phyloP scores from a whole-genome alignment of 2,113 vertebrate genomes.

The Regulus satrapa region DNA sequence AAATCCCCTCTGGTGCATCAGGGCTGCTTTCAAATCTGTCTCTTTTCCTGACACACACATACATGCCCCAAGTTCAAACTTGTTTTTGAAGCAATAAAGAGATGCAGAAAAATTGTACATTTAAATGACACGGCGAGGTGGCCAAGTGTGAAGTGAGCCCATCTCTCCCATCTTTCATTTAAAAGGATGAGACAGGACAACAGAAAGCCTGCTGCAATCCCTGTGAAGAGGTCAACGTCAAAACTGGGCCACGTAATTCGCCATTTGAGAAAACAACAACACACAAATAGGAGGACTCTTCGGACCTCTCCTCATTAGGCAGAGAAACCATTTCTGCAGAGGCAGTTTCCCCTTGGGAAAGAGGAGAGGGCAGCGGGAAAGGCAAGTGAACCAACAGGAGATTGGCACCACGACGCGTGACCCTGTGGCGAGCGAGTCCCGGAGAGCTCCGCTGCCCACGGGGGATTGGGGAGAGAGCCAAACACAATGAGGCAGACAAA shows the following conservation, averaged over 20 bases:
- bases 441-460: background rate
- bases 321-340: slow-evolving; percentile 15
- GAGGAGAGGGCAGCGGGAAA: background rate
- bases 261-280: slow-evolving; percentile 49
- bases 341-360: slow-evolving; percentile 34
- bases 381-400: slow-evolving; percentile 41
- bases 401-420: background rate
- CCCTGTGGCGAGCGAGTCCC: background rate
- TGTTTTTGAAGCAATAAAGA: slow-evolving; percentile 63
- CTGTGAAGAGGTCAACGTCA: slow-evolving; percentile 15
- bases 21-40: slow-evolving; percentile 35
- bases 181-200: slow-evolving; percentile 63
- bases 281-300: slow-evolving; percentile 27
- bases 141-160: slow-evolving; percentile 51
- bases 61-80: slow-evolving; percentile 56
- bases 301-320: slow-evolving; percentile 43
- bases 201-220: slow-evolving; percentile 30
- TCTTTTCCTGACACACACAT: slow-evolving; percentile 31
- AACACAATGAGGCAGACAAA: slow-evolving; percentile 30
- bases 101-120: slow-evolving; percentile 46
- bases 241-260: slow-evolving; percentile 34
- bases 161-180: slow-evolving; percentile 44
- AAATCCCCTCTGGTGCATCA: slow-evolving; percentile 44
- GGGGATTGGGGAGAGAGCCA: slow-evolving; percentile 19
- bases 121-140: slow-evolving; percentile 59